Base-by-base conservation (phyloP, 2,113 vertebrate genomes). In the Eurypyga helias region DNA sequence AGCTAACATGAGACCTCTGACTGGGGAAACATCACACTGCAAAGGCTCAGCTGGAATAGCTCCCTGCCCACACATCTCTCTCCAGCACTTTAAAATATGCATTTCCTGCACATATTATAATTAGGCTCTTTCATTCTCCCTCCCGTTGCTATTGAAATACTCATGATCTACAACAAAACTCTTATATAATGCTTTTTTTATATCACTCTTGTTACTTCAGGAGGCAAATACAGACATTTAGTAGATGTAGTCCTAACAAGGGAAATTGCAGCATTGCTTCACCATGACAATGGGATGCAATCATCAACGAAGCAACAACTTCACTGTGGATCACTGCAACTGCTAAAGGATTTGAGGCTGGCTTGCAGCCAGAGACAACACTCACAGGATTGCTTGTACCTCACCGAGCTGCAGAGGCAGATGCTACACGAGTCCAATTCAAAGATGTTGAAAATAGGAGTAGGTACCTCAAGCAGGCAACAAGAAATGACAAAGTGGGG, bases 1-100 rank as follows among this genome's bases (percentile, higher is more conserved):
- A 90, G 80, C 89, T 95, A 38, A 76, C 18, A 57, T 46, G 31
- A 95, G 78, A 90, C 58, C 71, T 70, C 84, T 90, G 82, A 76
- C 87, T 80, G 62, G 31, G 49, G 91, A 85, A 95, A 66, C 8
- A 83, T 85, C 78, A 49, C 23, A 33, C 45, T 80, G 87, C 71
- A 87, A 72, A 85, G 36, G 41, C 71, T 93, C 66, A 90, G 57
- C 66, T 94, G 71, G 96, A 94, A 91, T 83, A 94, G 75, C 71
- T 97, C 92, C 87, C 93, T 94, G 66, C 87, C 90, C 87, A 90
- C 93, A 88, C 82, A 96, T 95, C 92, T 90, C 88, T 85, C 87
- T 93, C 66, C 54, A 93, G 49, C 54, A 90, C 62, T 83, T 94
- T 24, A 83, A 93, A 95, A 94, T 83, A 91, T 43, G 79, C 23